Base-by-base conservation (phyloP, 2,797 vertebrate species). In the Rhynchotus rufescens region DNA sequence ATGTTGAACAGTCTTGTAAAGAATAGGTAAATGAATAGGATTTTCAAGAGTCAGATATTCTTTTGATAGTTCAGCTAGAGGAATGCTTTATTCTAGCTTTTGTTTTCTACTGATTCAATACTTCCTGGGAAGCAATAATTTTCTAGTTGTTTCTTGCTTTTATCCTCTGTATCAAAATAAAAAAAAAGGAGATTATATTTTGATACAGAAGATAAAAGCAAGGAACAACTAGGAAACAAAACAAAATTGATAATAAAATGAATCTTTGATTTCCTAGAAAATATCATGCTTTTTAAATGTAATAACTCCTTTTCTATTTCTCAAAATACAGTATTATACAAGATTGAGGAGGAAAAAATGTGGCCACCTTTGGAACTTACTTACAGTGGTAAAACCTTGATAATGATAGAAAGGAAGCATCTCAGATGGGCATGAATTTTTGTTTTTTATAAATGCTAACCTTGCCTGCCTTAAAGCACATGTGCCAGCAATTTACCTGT, bases 391-490 rank as follows among this genome's bases (percentile, higher is more conserved):
- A 72, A 87, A 75, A 49, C 47, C 56, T 4, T 1, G 1, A 9
- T 15, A 64, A 42, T 10, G 38, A 76, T 38, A 87, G 74, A 74
- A 73, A 64, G 54, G 57, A 5, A 78, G 62, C 49, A 79, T 88
- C 71, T 32, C 76, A 92, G n/a, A 59, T 36, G n/a, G 60, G 72
- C 64, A 30, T 42, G 12, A 57, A 57, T 91, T 86, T 89, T 90
- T 77, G 38, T 32, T 56, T 88, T 94, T 30, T 67, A 64, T 90
- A 86, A 69, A 69, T 78, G 68, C 40, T 87, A 40, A 10, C 32
- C 56, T 79, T 65, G 21, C 69, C 85, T 91, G 93, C 90, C 68
- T 66, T 74, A 89, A 94, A 94, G 10, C 61, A 90, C 60, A 62
- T 92, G n/a, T 90, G 32, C 42, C 86, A 76, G 40, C 8, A 80